Percentiles rank a stretch among this genome's conserved stretches.
These are phyloP conservation scores for Barbus barbus DNA, from an alignment of 2,113 vertebrate genomes.

Conservation along the genomic window DNA sequence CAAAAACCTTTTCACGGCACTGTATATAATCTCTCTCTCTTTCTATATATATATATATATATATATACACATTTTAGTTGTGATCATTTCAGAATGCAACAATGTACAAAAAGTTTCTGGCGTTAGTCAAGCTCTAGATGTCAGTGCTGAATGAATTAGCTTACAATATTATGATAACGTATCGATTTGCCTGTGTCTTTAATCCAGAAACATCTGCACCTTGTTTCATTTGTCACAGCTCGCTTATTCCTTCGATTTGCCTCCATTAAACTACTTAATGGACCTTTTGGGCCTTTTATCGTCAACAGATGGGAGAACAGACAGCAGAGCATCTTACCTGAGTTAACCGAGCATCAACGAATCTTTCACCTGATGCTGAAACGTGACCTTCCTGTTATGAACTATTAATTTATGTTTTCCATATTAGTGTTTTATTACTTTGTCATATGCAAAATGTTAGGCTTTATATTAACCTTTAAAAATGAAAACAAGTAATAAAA, in stretches of 20 bases:
- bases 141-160: not conserved
- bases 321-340: not conserved
- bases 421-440: too few species aligned
- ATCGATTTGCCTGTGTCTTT: not conserved
- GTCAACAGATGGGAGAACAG: conserved; percentile 37
- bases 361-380: conserved; percentile 1
- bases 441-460: not conserved
- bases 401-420: too few species aligned
- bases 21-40: too few species aligned
- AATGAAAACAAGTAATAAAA: too few species aligned
- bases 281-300: conserved; percentile 39
- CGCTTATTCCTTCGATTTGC: conserved; percentile 56
- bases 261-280: conserved; percentile 53
- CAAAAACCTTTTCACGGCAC: too few species aligned
- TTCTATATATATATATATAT: too few species aligned
- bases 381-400: not conserved
- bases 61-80: too few species aligned
- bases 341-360: conserved; percentile 3
- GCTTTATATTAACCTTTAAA: not conserved
- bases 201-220: conserved; percentile 5
- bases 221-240: conserved; percentile 53
- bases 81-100: too few species aligned
- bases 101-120: too few species aligned
- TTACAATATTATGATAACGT: not conserved
- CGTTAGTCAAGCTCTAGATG: not conserved